These are phyloP conservation scores for Drosophila teissieri DNA, from an alignment of 1,140 invertebrate genomes.

Conservation along the genomic window DNA sequence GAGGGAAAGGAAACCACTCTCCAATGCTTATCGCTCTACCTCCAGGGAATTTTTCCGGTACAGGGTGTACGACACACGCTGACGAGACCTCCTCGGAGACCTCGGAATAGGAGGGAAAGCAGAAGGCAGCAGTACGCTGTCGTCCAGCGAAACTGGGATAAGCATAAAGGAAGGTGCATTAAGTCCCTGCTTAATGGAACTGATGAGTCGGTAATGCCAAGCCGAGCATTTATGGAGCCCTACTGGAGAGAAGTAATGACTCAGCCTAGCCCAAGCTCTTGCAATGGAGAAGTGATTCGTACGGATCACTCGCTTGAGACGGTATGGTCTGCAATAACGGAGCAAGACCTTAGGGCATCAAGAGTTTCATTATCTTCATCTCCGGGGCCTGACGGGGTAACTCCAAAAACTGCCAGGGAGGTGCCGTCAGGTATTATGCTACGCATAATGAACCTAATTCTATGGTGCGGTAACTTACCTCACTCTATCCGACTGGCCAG, in stretches of 20 bases:
- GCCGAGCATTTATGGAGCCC: background rate
- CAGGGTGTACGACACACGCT: constrained; percentile 6
- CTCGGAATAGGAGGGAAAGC: constrained; percentile 6
- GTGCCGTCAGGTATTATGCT: constrained; percentile 9
- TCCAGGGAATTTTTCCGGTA: too few relatives aligned
- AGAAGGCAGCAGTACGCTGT: constrained; percentile 21
- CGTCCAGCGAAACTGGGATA: constrained; percentile 29
- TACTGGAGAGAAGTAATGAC: constrained; percentile 27
- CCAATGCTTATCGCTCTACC: too few relatives aligned
- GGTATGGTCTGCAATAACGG: constrained; percentile 16
- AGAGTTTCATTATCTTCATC: constrained; percentile 1
- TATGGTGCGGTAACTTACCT: constrained; percentile 27
- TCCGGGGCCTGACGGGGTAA: constrained; percentile 18
- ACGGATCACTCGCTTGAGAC: constrained; percentile 8
- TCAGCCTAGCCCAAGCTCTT: constrained; percentile 4
- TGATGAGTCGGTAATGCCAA: background rate
- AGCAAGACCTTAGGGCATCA: background rate
- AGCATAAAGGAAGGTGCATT: background rate
- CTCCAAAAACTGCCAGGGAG: constrained; percentile 11
- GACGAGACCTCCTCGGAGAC: constrained; percentile 5
- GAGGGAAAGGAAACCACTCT: too few relatives aligned
- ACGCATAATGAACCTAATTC: constrained; percentile 34
- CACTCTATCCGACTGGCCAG: constrained; percentile 12
- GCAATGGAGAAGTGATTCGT: background rate
- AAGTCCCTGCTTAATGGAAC: background rate